These are phyloP conservation scores for Enteromius radiatus DNA, from an alignment of 2,797 vertebrate species.

Conservation along the genomic window DNA sequence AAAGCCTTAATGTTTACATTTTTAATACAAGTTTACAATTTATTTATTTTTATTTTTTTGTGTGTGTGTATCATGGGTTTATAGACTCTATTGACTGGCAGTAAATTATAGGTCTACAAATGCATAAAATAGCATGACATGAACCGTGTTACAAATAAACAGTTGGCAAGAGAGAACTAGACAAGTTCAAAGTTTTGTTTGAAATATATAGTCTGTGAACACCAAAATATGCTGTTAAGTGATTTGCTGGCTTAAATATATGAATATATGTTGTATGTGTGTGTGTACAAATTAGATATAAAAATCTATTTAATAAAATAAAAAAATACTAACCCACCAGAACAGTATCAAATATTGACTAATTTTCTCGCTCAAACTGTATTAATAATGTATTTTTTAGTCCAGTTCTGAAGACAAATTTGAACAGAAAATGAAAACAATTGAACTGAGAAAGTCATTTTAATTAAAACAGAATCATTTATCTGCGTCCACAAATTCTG, in stretches of 20 bases:
- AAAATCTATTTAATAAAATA: not conserved
- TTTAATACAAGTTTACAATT: not conserved
- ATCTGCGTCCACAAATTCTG: not conserved
- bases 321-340: not conserved
- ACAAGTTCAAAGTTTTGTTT: not conserved
- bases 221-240: not conserved
- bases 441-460: not conserved
- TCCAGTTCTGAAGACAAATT: not conserved
- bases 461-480: not conserved
- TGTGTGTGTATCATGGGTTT: not conserved
- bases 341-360: not conserved
- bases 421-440: not conserved
- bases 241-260: not conserved
- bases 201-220: not conserved
- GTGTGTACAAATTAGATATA: not conserved
- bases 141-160: not conserved
- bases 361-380: not conserved
- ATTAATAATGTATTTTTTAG: not conserved
- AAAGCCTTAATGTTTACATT: not conserved
- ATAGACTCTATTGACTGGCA: not conserved
- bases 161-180: not conserved
- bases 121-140: not conserved
- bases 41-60: no score
- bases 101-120: not conserved
- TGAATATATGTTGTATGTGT: not conserved